Conservation (phyloP, 2,888 invertebrate genomes). For the Cheilosia scutellata region DNA sequence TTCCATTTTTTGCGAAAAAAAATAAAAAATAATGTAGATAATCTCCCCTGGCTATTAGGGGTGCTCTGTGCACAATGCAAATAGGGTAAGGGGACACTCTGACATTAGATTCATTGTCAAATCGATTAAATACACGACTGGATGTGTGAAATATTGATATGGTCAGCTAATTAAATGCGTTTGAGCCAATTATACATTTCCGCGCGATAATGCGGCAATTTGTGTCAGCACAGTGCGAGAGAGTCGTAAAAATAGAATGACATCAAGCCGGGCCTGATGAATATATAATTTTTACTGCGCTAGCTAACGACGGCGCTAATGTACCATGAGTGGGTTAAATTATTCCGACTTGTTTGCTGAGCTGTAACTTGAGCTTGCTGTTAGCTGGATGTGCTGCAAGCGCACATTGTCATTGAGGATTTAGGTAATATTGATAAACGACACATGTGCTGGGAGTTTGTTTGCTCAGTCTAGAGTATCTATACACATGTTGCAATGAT, state of each 20-base stretch:
- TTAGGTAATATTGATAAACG: constrained; percentile 29
- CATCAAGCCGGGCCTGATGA: not conserved
- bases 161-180: constrained; percentile 43
- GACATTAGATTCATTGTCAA: constrained; percentile 58
- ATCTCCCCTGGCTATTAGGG: too few species aligned
- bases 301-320: constrained; percentile 41
- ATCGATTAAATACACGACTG: constrained; percentile 37
- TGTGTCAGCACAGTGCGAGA: constrained; percentile 58
- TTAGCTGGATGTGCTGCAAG: not conserved
- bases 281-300: constrained; percentile 12
- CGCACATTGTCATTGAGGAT: constrained; percentile 27
- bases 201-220: constrained; percentile 49
- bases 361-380: constrained; percentile 29
- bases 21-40: not conserved
- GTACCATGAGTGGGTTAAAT: constrained; percentile 26
- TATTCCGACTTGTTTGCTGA: constrained; percentile 41
- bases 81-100: not conserved
- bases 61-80: not conserved
- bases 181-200: constrained; percentile 48
- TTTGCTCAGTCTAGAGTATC: not conserved
- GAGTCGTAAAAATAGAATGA: constrained; percentile 31
- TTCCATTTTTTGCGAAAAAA: constrained; percentile 13
- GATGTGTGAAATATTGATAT: constrained; percentile 49
- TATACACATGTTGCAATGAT: not conserved
- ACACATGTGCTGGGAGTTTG: constrained; percentile 6